A percentile compares a stretch with the other conserved stretches of the same genome.
These are phyloP conservation scores for Volucella inanis DNA, from an alignment of 2,888 invertebrate genomes.

Conservation along the genomic window DNA sequence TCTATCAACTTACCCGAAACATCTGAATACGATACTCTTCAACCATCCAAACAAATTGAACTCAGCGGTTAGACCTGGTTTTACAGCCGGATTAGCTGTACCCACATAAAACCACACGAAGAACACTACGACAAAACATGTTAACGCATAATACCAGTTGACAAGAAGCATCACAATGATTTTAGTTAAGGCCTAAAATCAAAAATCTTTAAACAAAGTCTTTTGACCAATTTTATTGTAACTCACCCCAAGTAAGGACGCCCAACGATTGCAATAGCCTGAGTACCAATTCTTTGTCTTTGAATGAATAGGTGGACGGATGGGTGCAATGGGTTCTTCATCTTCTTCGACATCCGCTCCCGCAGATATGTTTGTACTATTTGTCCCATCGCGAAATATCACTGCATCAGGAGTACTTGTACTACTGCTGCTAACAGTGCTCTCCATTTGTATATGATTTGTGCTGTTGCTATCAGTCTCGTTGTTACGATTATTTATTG, in stretches of 20 bases:
- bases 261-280: conserved; percentile 96
- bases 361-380: conserved; percentile 77
- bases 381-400: conserved; percentile 77
- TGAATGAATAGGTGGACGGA: conserved; percentile 89
- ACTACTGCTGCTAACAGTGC: conserved; percentile 63
- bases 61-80: conserved; percentile 93
- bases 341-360: conserved; percentile 78
- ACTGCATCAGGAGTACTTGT: conserved; percentile 74
- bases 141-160: conserved; percentile 95
- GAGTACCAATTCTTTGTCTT: conserved; percentile 98
- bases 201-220: conserved; percentile 55
- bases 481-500: conserved; percentile 54
- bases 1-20: conserved; percentile 87
- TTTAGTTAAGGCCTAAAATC: conserved; percentile 91
- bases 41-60: conserved; percentile 92
- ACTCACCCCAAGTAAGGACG: conserved; percentile 94
- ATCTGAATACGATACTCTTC: conserved; percentile 87
- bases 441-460: conserved; percentile 74
- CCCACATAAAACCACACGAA: conserved; percentile 97
- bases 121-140: conserved; percentile 91
- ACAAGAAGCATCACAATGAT: conserved; percentile 95
- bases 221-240: not conserved
- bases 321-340: conserved; percentile 84
- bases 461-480: conserved; percentile 75
- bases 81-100: conserved; percentile 96